Evolutionary conservation across 2,888 invertebrate genomes (phyloP).

Genomic region (Lottia scabra): DNA sequence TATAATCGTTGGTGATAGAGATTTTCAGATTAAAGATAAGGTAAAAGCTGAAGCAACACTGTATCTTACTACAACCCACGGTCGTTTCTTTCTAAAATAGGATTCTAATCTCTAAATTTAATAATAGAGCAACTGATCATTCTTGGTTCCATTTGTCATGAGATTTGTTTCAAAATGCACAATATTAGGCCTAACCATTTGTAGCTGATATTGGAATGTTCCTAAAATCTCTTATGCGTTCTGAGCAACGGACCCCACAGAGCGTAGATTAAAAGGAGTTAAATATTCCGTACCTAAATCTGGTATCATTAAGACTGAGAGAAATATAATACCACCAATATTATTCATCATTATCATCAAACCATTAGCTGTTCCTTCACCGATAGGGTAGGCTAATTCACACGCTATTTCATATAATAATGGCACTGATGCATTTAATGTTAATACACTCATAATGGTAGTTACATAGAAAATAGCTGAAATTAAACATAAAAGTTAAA

Average conservation of each 20-base stretch:
- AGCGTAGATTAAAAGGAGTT: background rate
- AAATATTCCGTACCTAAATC: constrained; percentile 41
- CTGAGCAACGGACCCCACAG: no score
- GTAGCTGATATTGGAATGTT: no score
- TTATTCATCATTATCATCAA: constrained; percentile 54
- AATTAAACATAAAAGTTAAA: constrained; percentile 9
- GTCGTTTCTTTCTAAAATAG: no score
- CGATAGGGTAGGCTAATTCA: constrained; percentile 57
- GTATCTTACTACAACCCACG: no score
- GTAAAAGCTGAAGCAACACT: no score
- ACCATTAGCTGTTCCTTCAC: constrained; percentile 57
- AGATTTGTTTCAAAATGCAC: no score
- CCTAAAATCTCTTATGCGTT: no score
- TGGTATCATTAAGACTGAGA: constrained; percentile 49
- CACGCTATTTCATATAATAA: constrained; percentile 57
- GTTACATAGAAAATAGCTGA: constrained; percentile 49
- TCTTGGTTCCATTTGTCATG: no score
- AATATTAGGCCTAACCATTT: no score
- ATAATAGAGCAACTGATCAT: no score
- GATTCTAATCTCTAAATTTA: no score
- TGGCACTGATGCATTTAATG: constrained; percentile 51
- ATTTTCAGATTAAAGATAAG: no score
- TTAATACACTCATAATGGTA: constrained; percentile 42
- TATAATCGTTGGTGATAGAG: background rate
- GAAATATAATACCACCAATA: constrained; percentile 50